Evolutionary conservation across 2,888 invertebrate genomes (phyloP), one percentile per base, ranked within the genome.

Genomic region (Oscheius onirici): DNA sequence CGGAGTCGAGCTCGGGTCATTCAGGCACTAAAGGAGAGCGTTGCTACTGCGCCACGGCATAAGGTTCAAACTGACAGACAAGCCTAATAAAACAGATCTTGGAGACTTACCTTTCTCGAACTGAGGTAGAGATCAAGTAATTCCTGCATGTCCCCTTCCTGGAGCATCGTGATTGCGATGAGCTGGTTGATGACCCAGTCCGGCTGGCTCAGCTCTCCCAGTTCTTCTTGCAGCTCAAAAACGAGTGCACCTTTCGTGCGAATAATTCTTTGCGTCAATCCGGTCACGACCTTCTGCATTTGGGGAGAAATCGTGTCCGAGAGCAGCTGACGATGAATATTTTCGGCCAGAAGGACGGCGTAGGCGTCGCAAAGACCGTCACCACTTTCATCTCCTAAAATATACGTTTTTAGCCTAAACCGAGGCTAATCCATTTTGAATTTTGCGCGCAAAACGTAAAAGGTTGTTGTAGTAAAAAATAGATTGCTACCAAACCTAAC

Each of bases 121-220:
- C 75, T 71, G 10, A 86, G 75, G 69, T 83, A 86, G 13, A 77
- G 46, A 8, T 84, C 77, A 13, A 86, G 66, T 24, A 86, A 71
- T 20, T 79, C 77, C 5, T 76, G 76, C n/a, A 84, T 70, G 24
- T 77, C 74, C 17, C 63, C 69, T n/a, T 77, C 81, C 40, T 80
- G 67, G 1, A 86, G 75, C 10, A 84, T 44, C 6, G 76, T 79
- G 10, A 85, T 60, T 0, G 84, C 83, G 6, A 80, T 72, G 20
- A 86, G 68, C 40, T 83, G 77, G 67, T 81, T 82, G 15, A 79
- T 74, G 10, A 80, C 80, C 84, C 83, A 86, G 63, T 86, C 84
- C 8, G 76, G 71, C 20, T 77, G 44, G 10, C 74, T 70, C 60
- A 80, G 57, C 54, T 78, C 80, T 17, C 66, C 66, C 17, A 72